Conservation (phyloP, 2,113 vertebrate species). For the Thalassoma bifasciatum region DNA sequence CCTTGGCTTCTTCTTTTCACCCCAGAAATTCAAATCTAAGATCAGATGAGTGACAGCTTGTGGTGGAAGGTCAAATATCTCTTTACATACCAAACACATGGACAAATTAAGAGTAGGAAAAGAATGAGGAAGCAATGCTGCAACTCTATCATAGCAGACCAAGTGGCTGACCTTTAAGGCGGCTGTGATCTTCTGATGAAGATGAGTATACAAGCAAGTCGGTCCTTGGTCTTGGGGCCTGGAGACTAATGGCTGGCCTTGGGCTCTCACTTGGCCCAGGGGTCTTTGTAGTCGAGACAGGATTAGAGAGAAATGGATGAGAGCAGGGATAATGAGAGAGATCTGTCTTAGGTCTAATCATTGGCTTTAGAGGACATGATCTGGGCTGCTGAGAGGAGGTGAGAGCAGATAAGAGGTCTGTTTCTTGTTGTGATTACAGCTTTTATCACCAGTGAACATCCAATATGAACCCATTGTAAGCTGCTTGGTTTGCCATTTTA, state of each 20-base stretch:
- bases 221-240: constrained; percentile 36
- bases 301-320: constrained; percentile 77
- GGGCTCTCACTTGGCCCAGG: constrained; percentile 58
- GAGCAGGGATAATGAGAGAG: constrained; percentile 73
- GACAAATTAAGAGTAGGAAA: not conserved
- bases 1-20: not conserved
- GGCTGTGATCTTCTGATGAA: constrained; percentile 53
- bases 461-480: constrained; percentile 12
- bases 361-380: constrained; percentile 70
- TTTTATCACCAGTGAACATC: constrained; percentile 43
- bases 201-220: constrained; percentile 47
- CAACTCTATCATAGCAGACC: constrained; percentile 28
- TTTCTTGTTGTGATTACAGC: constrained; percentile 56
- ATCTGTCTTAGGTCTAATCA: constrained; percentile 76
- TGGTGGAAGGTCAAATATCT: constrained; percentile 15
- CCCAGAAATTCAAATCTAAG: not conserved
- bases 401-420: constrained; percentile 53
- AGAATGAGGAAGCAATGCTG: not conserved
- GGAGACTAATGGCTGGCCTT: constrained; percentile 64
- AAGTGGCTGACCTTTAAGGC: constrained; percentile 39
- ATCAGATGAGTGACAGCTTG: constrained; percentile 9
- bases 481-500: constrained; percentile 7
- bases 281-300: constrained; percentile 57
- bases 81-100: constrained; percentile 5
- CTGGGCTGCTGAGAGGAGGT: constrained; percentile 38